Base-by-base conservation (phyloP, 2,797 vertebrate species). In the Glossophaga mutica region DNA sequence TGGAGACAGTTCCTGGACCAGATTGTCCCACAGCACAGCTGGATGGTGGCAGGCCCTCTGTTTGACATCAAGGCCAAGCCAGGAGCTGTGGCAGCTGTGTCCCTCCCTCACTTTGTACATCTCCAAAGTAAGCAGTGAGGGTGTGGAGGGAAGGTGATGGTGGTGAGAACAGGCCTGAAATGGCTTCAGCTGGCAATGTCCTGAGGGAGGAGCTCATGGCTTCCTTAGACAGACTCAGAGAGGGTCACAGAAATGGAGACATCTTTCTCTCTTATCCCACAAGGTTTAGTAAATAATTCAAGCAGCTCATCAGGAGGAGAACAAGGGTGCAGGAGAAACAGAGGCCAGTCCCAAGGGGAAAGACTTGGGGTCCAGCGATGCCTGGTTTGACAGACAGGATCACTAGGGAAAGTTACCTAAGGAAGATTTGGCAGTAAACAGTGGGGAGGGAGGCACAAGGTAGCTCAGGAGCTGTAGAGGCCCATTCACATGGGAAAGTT, bases 71-170 rank as follows among this genome's bases (percentile, higher is more conserved):
- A 59, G 52, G 91, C 88, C n/a, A 73, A 97, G 18, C 67, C 88
- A 0, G 6, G 65, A 11, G 34, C 84, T 0, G 2, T 98, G 91
- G 7, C 6, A 26, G 67, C 32, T 0, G 87, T 97, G 77, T 0
- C 4, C 82, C 96, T 98, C 46, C 97, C 95, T n/a, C 96, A 97
- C 18, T 97, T 97, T 70, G 59, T 97, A 86, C 74, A 44, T 22
- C 78, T 98, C 55, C 55, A 59, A 59, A 26, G 57, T 59, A 59
- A 59, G 57, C 26, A 59, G 26, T 29, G 11, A 4, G 57, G 57
- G 57, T 29, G 26, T 59, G 57, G 10, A 29, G 26, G 57, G 26
- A 29, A 59, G 57, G 57, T 59, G 26, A 59, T 2, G 5, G 11
- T 59, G 57, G 57, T 59, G 11, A 59, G 57, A 29, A 59, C 3